Percentiles rank a stretch among this genome's conserved stretches.
phyloP scores from a whole-genome alignment of 2,797 vertebrate species.

The Scyliorhinus canicula region DNA sequence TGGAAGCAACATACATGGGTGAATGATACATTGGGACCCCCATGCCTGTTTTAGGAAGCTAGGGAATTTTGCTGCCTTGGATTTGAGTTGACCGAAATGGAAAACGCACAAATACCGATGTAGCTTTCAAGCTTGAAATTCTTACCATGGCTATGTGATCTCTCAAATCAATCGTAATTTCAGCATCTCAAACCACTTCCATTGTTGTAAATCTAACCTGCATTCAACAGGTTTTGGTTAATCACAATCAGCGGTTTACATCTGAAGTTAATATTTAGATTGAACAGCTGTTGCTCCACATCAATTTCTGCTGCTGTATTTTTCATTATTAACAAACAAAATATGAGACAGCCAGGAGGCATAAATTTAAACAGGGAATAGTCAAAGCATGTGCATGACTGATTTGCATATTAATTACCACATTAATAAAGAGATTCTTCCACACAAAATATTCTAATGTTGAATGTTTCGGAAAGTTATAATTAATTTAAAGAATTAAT shows the following conservation, averaged over 20 bases:
- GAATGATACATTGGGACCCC: neutral
- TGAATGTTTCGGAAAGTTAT: conserved; percentile 35
- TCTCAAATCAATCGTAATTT: neutral
- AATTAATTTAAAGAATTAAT: conserved; percentile 14
- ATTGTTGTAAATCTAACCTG: neutral
- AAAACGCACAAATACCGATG: neutral
- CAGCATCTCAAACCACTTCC: neutral
- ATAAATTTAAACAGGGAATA: conserved; percentile 11
- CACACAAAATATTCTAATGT: neutral
- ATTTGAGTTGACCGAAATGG: neutral
- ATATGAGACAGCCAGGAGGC: neutral
- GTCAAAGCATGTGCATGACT: neutral
- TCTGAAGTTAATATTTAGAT: neutral
- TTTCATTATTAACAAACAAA: neutral
- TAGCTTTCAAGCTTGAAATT: neutral
- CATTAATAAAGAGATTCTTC: neutral
- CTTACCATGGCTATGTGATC: neutral
- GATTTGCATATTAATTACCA: neutral
- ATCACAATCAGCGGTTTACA: neutral
- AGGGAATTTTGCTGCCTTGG: neutral
- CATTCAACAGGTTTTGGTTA: neutral
- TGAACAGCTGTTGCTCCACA: neutral
- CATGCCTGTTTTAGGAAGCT: neutral
- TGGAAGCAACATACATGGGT: neutral
- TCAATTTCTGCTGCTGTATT: conserved; percentile 14